Conservation (phyloP, 2,888 invertebrate species). For the Vanessa cardui region DNA sequence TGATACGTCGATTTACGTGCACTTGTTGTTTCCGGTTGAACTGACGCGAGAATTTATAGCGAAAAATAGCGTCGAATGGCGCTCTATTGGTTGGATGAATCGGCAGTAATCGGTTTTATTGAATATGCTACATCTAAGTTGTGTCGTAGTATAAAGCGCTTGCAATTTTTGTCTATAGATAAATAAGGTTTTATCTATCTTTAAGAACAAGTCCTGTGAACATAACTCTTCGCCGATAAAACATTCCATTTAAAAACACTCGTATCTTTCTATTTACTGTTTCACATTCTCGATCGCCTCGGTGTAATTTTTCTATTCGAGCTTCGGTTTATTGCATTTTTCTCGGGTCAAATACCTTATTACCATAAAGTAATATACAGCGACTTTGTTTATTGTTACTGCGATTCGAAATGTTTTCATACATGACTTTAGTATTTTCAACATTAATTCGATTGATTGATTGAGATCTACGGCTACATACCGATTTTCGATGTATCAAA, state of each 20-base stretch:
- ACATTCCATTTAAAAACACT: not conserved
- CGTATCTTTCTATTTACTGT: not conserved
- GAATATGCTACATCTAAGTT: no score
- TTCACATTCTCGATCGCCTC: not conserved
- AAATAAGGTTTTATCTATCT: not conserved
- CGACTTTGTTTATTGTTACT: conserved; percentile 9
- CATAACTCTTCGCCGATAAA: not conserved
- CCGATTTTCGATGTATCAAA: no score
- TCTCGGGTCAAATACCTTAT: not conserved
- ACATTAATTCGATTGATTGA: conserved; percentile 1
- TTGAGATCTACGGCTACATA: not conserved
- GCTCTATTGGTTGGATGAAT: no score
- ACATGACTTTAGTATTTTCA: not conserved
- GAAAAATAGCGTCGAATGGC: no score
- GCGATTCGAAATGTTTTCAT: conserved; percentile 5
- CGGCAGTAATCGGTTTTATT: no score
- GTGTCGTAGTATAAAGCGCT: no score
- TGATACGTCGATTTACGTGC: no score
- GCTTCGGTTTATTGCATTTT: conserved; percentile 8
- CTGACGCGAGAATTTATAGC: no score
- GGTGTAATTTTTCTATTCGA: not conserved
- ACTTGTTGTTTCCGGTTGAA: no score
- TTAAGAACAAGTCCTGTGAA: not conserved
- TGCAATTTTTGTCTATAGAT: not conserved
- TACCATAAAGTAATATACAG: not conserved